Percentiles rank a stretch among this genome's conserved stretches.
Evolutionary conservation across 2,113 vertebrate genomes (phyloP).

Genomic region (Hyperoodon ampullatus): DNA sequence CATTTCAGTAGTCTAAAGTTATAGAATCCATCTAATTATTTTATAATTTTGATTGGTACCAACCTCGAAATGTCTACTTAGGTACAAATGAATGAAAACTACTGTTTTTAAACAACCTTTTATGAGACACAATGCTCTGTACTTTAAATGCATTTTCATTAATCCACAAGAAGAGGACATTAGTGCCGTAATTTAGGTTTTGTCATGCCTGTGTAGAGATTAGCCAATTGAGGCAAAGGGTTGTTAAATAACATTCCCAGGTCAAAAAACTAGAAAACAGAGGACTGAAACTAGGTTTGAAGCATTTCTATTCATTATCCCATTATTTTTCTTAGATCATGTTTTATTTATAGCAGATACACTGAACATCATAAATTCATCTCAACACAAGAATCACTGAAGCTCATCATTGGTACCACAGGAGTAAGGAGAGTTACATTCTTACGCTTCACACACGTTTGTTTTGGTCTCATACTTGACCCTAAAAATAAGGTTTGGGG

Average conservation of each 20-base stretch:
- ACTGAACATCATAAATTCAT: neutral
- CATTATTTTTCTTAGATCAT: slow-evolving; percentile 6
- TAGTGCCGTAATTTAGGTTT: neutral
- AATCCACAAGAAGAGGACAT: neutral
- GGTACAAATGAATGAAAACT: neutral
- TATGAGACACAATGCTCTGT: neutral
- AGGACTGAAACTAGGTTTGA: neutral
- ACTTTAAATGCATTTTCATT: neutral
- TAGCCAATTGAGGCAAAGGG: neutral
- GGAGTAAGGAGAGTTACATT: neutral
- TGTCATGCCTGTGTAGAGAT: neutral
- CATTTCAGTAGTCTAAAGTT: neutral
- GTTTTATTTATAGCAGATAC: slow-evolving; percentile 15
- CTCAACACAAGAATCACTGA: neutral
- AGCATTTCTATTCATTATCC: neutral
- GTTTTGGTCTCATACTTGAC: neutral
- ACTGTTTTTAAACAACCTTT: neutral
- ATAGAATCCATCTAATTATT: neutral
- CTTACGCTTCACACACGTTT: neutral
- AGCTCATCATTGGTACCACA: neutral
- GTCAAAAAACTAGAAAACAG: neutral
- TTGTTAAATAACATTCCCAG: neutral
- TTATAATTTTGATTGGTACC: neutral
- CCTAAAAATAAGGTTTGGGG: neutral
- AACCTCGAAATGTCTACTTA: neutral